Evolutionary conservation across 2,797 vertebrate species (phyloP).

Genomic region (Micrastur ruficollis): DNA sequence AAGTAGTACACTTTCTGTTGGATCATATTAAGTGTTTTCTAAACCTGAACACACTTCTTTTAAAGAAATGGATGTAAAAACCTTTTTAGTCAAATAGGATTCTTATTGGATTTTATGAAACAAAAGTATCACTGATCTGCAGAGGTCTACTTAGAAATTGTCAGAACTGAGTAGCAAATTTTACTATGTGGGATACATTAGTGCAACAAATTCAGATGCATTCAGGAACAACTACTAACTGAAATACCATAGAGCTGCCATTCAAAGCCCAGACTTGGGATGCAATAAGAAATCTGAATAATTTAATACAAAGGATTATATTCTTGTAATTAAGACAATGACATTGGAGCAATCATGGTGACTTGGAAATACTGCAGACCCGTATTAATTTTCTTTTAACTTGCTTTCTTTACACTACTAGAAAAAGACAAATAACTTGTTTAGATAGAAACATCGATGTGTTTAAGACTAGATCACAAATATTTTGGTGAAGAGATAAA

Average conservation of each 20-base stretch:
- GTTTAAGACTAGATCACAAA: background rate
- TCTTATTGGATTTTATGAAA: background rate
- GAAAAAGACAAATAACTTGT: background rate
- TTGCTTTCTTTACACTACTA: background rate
- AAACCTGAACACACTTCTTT: background rate
- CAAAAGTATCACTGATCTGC: background rate
- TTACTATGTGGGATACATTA: background rate
- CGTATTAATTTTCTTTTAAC: background rate
- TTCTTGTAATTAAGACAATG: background rate
- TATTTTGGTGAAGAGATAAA: background rate
- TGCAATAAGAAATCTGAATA: background rate
- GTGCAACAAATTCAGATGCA: background rate
- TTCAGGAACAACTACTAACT: background rate
- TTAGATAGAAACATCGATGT: background rate
- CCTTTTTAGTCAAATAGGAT: background rate
- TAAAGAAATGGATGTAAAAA: background rate
- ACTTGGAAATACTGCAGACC: background rate
- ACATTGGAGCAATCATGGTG: background rate
- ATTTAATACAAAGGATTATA: background rate
- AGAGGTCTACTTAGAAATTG: background rate
- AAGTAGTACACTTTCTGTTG: background rate
- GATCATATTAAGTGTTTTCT: background rate
- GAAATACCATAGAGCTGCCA: background rate
- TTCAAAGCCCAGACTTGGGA: background rate
- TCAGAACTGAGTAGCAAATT: background rate